Conservation (phyloP, 2,888 invertebrate genomes). For the Norana najaformis region DNA sequence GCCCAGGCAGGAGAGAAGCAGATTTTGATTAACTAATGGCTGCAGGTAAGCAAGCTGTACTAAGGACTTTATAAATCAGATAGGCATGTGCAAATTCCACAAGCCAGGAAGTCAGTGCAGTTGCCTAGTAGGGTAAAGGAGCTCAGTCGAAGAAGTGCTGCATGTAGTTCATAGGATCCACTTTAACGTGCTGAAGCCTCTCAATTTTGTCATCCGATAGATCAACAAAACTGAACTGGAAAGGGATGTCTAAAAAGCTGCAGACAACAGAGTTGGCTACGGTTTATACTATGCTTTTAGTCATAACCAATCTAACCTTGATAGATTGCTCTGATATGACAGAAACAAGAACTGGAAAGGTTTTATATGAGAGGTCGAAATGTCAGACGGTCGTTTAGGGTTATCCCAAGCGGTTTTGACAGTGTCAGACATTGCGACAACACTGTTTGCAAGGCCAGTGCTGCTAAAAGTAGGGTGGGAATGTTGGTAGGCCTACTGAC, state of each 20-base stretch:
- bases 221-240: background rate
- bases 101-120: background rate
- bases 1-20: background rate
- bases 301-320: conserved; percentile 13
- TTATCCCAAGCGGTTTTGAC: background rate
- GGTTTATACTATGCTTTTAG: background rate
- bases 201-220: background rate
- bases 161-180: background rate
- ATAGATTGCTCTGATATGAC: background rate
- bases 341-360: background rate
- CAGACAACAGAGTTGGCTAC: background rate
- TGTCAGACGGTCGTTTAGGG: background rate
- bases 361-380: background rate
- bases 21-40: background rate
- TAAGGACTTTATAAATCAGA: background rate
- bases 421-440: background rate
- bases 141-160: background rate
- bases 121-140: too few relatives aligned
- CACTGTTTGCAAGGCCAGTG: background rate
- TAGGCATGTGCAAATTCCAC: background rate
- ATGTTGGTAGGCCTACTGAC: too few relatives aligned
- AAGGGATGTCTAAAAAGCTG: background rate
- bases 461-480: background rate
- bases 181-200: background rate
- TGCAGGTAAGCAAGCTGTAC: too few relatives aligned